A percentile compares a stretch with the other conserved stretches of the same genome.
phyloP scores from a whole-genome alignment of 1,140 invertebrate genomes.

The Nasonia giraulti region DNA sequence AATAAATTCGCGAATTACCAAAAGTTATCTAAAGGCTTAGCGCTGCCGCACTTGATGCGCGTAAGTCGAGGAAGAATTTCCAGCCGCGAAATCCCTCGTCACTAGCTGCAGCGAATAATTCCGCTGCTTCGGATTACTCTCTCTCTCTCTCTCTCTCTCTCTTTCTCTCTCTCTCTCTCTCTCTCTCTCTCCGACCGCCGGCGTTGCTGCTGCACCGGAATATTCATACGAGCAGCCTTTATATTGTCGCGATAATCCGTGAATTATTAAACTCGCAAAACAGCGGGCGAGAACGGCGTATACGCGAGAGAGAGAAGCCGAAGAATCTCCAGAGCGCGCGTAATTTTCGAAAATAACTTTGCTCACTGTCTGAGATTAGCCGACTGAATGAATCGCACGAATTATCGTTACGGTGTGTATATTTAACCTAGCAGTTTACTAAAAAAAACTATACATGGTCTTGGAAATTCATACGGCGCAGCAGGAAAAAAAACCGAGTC shows the following conservation, averaged over 20 bases:
- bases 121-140: constrained; percentile 37
- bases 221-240: constrained; percentile 46
- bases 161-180: constrained; percentile 19
- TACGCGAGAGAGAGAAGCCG: background rate
- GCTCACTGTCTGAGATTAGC: background rate
- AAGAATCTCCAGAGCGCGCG: constrained; percentile 14
- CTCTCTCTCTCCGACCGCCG: constrained; percentile 12
- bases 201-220: constrained; percentile 15
- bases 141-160: too few relatives aligned
- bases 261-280: constrained; percentile 49
- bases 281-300: background rate
- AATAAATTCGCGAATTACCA: constrained; percentile 43
- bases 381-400: background rate
- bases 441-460: background rate
- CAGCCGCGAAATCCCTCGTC: constrained; percentile 53
- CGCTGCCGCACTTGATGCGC: background rate
- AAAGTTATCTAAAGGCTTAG: constrained; percentile 43
- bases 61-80: constrained; percentile 23
- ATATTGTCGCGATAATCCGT: constrained; percentile 49
- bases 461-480: background rate
- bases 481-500: too few relatives aligned
- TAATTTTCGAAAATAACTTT: constrained; percentile 11
- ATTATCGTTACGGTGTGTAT: background rate
- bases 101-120: constrained; percentile 28
- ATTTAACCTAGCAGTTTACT: background rate